These are phyloP conservation scores for Emberiza fucata DNA, from an alignment of 2,113 vertebrate genomes.

Conservation along the genomic window DNA sequence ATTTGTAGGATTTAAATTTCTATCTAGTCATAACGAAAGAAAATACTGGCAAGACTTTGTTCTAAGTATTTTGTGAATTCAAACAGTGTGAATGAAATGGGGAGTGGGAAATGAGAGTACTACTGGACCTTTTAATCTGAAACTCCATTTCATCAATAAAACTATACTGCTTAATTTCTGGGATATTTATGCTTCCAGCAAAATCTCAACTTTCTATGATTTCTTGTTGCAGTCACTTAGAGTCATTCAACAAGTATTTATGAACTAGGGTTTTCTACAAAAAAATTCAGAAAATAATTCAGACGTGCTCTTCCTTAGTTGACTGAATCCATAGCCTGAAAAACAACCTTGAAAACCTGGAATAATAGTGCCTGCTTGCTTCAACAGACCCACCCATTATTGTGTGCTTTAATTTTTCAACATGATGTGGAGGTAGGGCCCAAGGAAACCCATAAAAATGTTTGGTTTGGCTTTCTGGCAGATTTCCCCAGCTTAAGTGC, in stretches of 20 bases:
- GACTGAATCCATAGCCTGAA: neutral
- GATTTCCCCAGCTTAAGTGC: slow-evolving; percentile 32
- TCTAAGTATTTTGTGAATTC: neutral
- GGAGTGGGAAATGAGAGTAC: neutral
- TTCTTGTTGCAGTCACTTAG: neutral
- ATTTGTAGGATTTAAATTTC: neutral
- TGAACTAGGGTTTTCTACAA: neutral
- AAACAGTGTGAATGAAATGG: neutral
- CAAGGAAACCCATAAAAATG: slow-evolving; percentile 73
- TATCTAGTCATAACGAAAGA: neutral
- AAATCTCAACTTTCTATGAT: neutral
- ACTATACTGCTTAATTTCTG: neutral
- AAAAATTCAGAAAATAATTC: neutral
- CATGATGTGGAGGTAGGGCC: slow-evolving; percentile 41
- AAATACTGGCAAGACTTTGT: neutral
- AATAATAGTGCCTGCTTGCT: slow-evolving; percentile 47
- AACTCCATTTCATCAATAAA: neutral
- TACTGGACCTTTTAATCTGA: neutral
- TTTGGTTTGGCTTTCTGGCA: slow-evolving; percentile 73
- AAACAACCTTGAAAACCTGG: slow-evolving; percentile 24
- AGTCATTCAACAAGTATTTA: neutral
- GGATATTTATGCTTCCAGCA: neutral
- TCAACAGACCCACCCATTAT: slow-evolving; percentile 48
- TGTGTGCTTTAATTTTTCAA: slow-evolving; percentile 65
- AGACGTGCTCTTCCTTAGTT: neutral